phyloP scores from a whole-genome alignment of 2,888 invertebrate species.

The Ectemnius continuus region DNA sequence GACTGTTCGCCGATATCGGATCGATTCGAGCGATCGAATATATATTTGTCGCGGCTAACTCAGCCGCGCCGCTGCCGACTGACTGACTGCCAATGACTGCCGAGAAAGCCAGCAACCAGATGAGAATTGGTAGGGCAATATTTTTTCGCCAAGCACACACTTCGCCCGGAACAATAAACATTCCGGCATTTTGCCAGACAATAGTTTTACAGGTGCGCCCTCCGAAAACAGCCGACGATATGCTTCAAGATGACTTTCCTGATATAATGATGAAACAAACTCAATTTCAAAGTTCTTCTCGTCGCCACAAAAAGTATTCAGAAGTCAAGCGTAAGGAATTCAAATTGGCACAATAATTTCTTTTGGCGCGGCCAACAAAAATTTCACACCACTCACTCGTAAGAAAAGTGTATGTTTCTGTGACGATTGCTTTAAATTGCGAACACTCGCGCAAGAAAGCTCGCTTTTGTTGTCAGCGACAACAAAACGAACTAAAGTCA shows the following conservation, averaged over 20 bases:
- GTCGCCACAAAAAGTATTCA: too few species aligned
- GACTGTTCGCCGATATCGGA: too few species aligned
- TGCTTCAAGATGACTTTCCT: conserved; percentile 1
- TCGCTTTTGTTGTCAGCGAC: too few species aligned
- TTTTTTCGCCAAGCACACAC: conserved; percentile 42
- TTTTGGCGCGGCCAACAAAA: too few species aligned
- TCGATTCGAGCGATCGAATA: conserved; percentile 16
- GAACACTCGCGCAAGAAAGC: too few species aligned
- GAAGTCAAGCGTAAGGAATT: too few species aligned
- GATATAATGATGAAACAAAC: too few species aligned
- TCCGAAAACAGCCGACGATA: conserved; percentile 1
- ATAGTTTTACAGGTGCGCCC: conserved; percentile 42
- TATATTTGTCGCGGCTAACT: conserved; percentile 35
- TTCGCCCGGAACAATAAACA: conserved; percentile 42
- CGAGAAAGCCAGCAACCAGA: background rate
- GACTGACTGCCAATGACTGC: background rate
- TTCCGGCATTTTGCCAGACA: conserved; percentile 31
- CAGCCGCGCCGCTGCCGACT: background rate
- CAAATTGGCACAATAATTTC: too few species aligned
- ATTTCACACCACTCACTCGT: too few species aligned
- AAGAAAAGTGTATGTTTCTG: too few species aligned
- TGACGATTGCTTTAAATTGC: too few species aligned
- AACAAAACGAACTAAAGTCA: too few species aligned
- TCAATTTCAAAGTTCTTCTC: background rate
- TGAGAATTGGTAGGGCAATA: conserved; percentile 46